A percentile compares a stretch with the other conserved stretches of the same genome.
Evolutionary conservation across 2,113 vertebrate genomes (phyloP).

Genomic region (Pseudorhombus dupliciocellatus): DNA sequence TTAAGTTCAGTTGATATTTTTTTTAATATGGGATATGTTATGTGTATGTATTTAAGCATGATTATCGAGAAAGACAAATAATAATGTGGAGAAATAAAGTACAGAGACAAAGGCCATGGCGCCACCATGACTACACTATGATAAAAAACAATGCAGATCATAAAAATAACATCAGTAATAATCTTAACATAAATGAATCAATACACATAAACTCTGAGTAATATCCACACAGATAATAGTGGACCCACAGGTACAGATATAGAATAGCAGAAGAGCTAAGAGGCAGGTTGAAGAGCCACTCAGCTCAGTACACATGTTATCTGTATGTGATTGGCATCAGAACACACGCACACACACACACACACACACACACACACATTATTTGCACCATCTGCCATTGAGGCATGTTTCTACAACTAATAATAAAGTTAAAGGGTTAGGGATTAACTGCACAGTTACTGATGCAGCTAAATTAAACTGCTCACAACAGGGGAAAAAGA

Average conservation of each 20-base stretch:
- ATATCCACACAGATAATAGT: not conserved
- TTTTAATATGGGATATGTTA: no score
- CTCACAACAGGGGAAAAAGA: conserved; percentile 13
- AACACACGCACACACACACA: not conserved
- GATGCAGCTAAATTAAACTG: conserved; percentile 28
- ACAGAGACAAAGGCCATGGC: not conserved
- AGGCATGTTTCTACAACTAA: conserved; percentile 45
- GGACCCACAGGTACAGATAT: not conserved
- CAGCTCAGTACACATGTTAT: not conserved
- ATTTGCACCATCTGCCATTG: conserved; percentile 27
- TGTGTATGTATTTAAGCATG: not conserved
- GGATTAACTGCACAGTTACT: conserved; percentile 62
- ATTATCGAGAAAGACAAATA: not conserved
- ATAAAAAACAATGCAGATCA: conserved; percentile 20
- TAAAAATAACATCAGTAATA: conserved; percentile 14
- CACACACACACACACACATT: conserved; percentile 8
- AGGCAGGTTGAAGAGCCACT: conserved; percentile 13
- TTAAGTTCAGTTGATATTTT: no score
- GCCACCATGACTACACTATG: not conserved
- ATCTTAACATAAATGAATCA: conserved; percentile 10
- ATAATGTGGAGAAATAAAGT: not conserved
- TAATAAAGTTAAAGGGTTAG: conserved; percentile 69
- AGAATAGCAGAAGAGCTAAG: not conserved
- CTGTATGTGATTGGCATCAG: conserved; percentile 4
- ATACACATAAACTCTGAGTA: conserved; percentile 10